A percentile compares a stretch with the other conserved stretches of the same genome.
These are phyloP conservation scores for Colius striatus DNA, from an alignment of 2,113 vertebrate genomes.

Conservation along the genomic window DNA sequence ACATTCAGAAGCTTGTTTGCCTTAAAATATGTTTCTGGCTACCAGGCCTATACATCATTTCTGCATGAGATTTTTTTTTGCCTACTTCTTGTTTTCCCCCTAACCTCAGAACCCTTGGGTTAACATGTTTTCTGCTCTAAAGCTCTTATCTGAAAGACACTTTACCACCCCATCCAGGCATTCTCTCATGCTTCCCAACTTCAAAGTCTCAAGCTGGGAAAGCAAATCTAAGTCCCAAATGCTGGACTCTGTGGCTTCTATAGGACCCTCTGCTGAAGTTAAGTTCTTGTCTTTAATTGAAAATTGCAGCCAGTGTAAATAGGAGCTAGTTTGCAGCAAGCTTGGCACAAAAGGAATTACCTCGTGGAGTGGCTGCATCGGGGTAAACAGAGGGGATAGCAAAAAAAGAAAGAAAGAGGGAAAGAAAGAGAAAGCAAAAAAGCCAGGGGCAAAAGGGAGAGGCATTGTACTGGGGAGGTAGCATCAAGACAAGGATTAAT, in stretches of 20 bases:
- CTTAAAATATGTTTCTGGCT: conserved; percentile 9
- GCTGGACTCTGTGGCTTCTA: background rate
- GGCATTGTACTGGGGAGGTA: conserved; percentile 65
- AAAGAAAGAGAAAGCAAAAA: conserved; percentile 12
- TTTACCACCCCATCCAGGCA: conserved; percentile 23
- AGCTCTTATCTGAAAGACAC: conserved; percentile 21
- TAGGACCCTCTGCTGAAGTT: conserved; percentile 20
- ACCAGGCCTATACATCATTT: background rate
- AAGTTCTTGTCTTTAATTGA: conserved; percentile 70
- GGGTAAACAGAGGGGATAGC: conserved; percentile 39
- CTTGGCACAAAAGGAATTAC: conserved; percentile 71
- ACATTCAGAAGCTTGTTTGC: conserved; percentile 1
- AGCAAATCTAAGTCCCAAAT: conserved; percentile 33
- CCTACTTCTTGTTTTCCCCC: background rate
- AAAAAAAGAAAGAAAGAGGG: background rate
- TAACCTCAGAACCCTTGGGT: background rate
- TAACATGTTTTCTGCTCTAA: conserved; percentile 53
- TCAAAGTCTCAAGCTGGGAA: conserved; percentile 51
- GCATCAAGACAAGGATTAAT: conserved; percentile 77
- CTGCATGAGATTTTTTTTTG: background rate
- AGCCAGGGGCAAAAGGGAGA: conserved; percentile 57
- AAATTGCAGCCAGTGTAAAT: conserved; percentile 65
- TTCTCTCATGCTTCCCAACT: conserved; percentile 5
- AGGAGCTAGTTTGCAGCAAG: conserved; percentile 53
- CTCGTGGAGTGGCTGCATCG: conserved; percentile 53